Evolutionary conservation across 2,113 vertebrate genomes (phyloP).

Genomic region (Eidolon helvum): DNA sequence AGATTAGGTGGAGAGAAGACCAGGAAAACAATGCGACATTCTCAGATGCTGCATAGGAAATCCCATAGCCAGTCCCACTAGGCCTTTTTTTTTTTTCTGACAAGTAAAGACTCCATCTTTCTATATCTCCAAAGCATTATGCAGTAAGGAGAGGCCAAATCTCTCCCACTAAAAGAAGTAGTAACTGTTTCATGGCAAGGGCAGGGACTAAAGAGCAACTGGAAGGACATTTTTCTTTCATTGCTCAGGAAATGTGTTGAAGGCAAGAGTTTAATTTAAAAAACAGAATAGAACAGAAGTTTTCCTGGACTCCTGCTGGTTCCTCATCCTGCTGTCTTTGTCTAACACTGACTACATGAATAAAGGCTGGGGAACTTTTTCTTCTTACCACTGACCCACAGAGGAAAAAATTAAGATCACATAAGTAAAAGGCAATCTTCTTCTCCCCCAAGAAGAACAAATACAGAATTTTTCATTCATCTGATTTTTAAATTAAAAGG

Average conservation of each 20-base stretch:
- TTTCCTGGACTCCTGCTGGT: conserved; percentile 29
- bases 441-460: not conserved
- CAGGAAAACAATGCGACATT: not conserved
- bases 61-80: not conserved
- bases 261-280: conserved; percentile 47
- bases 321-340: not conserved
- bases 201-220: not conserved
- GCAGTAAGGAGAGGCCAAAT: not conserved
- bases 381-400: not conserved
- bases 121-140: not conserved
- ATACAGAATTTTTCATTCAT: not conserved
- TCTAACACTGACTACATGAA: not conserved
- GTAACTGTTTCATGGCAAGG: not conserved
- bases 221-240: not conserved
- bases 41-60: conserved; percentile 32
- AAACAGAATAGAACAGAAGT: conserved; percentile 15
- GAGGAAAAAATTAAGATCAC: not conserved
- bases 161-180: not conserved
- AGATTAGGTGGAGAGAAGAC: conserved; percentile 22
- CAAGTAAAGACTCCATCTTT: not conserved
- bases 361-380: not conserved
- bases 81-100: not conserved
- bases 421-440: not conserved
- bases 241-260: conserved; percentile 44
- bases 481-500: conserved; percentile 25